A percentile compares a stretch with the other conserved stretches of the same genome.
Conservation (phyloP, 2,888 invertebrate genomes). For the Rhimphoctona megacephalus region DNA sequence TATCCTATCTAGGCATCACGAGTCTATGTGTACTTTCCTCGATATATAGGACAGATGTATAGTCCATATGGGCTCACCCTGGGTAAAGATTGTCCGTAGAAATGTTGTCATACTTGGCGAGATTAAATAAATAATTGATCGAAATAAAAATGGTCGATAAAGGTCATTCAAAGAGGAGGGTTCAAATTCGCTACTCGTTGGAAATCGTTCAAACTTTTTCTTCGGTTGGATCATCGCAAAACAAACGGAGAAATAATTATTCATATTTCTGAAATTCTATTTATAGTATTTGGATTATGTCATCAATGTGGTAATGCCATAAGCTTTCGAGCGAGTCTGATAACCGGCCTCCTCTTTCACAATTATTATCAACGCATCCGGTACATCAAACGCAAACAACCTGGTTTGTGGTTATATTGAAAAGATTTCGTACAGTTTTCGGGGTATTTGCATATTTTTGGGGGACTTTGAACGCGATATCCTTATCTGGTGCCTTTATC, state of each 20-base stretch:
- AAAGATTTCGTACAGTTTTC: not conserved
- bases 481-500: not conserved
- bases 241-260: not conserved
- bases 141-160: not conserved
- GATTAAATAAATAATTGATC: slow-evolving; percentile 27
- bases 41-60: slow-evolving; percentile 38
- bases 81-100: slow-evolving; percentile 21
- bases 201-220: not conserved
- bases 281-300: not conserved
- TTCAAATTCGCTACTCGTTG: not conserved
- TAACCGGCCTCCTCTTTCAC: slow-evolving; percentile 35
- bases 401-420: not conserved
- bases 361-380: slow-evolving; percentile 46
- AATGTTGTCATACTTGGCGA: slow-evolving; percentile 5
- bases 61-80: slow-evolving; percentile 14
- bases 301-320: not conserved
- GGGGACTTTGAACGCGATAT: slow-evolving; percentile 4
- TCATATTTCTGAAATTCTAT: not conserved
- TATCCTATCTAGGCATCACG: slow-evolving; percentile 7
- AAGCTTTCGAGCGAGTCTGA: slow-evolving; percentile 50
- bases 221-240: not conserved
- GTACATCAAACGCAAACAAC: slow-evolving; percentile 23
- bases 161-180: not conserved
- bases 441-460: slow-evolving; percentile 4
- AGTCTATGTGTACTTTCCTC: not conserved